Conservation (phyloP, 2,797 vertebrate species). For the Falco columbarius region DNA sequence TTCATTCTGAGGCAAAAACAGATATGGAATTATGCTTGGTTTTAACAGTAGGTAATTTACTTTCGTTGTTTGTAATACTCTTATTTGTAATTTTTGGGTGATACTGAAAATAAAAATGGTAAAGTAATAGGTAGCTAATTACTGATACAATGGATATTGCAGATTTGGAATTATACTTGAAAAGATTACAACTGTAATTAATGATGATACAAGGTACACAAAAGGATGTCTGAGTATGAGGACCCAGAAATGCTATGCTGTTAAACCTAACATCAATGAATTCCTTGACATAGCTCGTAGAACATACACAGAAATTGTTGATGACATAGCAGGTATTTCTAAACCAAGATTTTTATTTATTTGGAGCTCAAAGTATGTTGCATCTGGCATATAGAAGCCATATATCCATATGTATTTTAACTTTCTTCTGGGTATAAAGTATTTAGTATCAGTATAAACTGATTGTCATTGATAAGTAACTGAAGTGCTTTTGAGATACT, state of each 20-base stretch:
- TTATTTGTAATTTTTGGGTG: neutral
- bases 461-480: neutral
- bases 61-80: neutral
- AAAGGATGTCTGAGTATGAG: constrained; percentile 95
- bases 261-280: constrained; percentile 91
- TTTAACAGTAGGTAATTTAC: neutral
- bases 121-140: neutral
- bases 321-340: constrained; percentile 92
- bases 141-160: neutral
- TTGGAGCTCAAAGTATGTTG: neutral
- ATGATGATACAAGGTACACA: constrained; percentile 88
- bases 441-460: neutral
- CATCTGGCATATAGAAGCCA: neutral
- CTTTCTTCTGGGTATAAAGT: neutral
- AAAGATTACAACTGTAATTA: constrained; percentile 93
- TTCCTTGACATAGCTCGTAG: constrained; percentile 94
- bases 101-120: neutral
- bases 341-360: neutral
- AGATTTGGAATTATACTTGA: constrained; percentile 92
- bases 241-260: constrained; percentile 96
- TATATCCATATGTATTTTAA: neutral
- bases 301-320: constrained; percentile 95
- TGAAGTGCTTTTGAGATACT: neutral
- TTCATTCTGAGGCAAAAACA: neutral
- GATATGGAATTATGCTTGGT: neutral